Percentiles rank a stretch among this genome's conserved stretches.
These are phyloP conservation scores for Jaculus jaculus DNA, from an alignment of 2,113 vertebrate species.

Conservation along the genomic window DNA sequence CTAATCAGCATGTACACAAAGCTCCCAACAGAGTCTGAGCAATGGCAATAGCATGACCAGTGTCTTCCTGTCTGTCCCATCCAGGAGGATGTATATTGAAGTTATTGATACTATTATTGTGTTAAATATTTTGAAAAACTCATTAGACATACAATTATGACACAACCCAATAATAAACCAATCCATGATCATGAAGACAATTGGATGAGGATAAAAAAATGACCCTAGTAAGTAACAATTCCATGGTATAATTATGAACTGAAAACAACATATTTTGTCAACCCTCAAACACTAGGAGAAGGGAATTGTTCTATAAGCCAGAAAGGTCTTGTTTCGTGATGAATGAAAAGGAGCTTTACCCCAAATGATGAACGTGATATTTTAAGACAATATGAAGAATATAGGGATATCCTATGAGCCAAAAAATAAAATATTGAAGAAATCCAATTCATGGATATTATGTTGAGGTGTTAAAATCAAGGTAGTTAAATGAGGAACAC, in stretches of 20 bases:
- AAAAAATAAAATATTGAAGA: not conserved
- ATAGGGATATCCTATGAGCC: not conserved
- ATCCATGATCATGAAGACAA: not conserved
- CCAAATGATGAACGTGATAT: not conserved
- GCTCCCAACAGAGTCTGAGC: not conserved
- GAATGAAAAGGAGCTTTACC: not conserved
- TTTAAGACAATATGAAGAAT: not conserved
- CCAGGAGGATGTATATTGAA: too few species aligned
- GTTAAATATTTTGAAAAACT: not conserved
- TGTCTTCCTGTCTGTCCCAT: not conserved
- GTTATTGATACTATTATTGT: not conserved
- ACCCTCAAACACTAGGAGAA: not conserved
- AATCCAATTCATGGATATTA: accelerated
- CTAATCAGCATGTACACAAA: not conserved
- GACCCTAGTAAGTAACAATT: not conserved
- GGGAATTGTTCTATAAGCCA: not conserved
- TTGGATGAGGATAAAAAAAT: not conserved
- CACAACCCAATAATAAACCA: not conserved
- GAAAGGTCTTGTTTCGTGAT: not conserved
- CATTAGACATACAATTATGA: not conserved
- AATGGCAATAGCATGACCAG: accelerated
- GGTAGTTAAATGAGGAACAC: not conserved
- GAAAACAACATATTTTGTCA: not conserved
- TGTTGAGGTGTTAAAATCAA: accelerated
- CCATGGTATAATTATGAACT: not conserved